Conservation (phyloP, 2,113 vertebrate species). For the Pyrgilauda ruficollis region DNA sequence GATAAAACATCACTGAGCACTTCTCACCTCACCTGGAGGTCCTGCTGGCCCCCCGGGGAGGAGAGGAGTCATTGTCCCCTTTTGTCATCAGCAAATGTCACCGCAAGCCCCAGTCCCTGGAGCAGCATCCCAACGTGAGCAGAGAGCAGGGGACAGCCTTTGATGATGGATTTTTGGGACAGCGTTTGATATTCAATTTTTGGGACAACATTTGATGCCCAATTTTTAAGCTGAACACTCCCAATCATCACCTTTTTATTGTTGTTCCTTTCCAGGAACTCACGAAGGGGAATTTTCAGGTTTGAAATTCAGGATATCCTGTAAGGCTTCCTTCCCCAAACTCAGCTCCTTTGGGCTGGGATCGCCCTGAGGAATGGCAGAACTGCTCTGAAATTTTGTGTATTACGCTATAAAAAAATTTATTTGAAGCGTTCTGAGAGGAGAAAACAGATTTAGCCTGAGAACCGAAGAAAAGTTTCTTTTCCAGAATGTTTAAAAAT, state of each 20-base stretch:
- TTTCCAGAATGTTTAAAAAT: neutral
- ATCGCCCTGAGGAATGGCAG: neutral
- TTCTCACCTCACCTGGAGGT: neutral
- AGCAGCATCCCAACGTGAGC: neutral
- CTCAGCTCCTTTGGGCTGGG: neutral
- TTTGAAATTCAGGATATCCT: neutral
- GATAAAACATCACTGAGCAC: constrained; percentile 3
- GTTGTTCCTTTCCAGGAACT: neutral
- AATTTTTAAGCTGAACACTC: neutral
- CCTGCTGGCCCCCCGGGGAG: neutral
- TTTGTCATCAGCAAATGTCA: neutral
- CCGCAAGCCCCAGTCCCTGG: neutral
- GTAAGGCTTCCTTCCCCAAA: neutral
- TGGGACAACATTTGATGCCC: neutral
- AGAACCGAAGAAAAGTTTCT: neutral
- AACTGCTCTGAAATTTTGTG: neutral
- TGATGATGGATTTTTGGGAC: neutral
- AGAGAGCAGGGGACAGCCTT: neutral
- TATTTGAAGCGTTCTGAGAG: neutral
- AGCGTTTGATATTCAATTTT: neutral
- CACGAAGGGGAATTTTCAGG: neutral
- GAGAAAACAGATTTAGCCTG: neutral
- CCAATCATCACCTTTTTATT: neutral
- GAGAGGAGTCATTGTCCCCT: neutral
- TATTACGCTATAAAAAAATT: neutral